Evolutionary conservation across 1,140 invertebrate genomes (phyloP).

Genomic region (Ooceraea biroi): DNA sequence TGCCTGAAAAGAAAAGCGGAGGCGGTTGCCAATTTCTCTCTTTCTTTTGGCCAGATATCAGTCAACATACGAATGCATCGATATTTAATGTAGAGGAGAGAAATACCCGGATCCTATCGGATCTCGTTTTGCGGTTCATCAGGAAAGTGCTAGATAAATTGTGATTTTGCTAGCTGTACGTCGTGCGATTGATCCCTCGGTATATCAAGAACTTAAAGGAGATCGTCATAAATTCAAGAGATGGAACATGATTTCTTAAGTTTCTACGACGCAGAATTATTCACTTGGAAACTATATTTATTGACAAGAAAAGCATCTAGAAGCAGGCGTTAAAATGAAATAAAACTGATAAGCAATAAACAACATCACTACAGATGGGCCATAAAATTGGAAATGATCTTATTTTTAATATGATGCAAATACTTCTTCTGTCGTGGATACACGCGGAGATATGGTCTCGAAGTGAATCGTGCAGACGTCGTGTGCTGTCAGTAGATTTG

Average conservation of each 20-base stretch:
- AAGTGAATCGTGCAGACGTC: no score
- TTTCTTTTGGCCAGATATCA: constrained; percentile 7
- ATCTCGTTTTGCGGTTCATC: constrained; percentile 12
- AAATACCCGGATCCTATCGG: neutral
- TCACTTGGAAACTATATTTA: no score
- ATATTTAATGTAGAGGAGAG: constrained; percentile 9
- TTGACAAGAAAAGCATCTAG: no score
- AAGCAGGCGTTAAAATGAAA: no score
- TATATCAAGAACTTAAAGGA: neutral
- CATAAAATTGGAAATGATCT: no score
- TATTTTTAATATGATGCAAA: neutral
- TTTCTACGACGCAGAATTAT: no score
- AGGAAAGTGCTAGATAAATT: constrained; percentile 5
- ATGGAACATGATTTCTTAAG: neutral
- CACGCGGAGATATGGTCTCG: no score
- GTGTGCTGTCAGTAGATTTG: no score
- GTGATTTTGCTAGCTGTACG: neutral
- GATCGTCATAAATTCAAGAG: neutral
- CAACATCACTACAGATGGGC: no score
- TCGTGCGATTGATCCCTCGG: neutral
- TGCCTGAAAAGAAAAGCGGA: no score
- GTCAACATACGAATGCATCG: neutral
- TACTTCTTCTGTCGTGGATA: no score
- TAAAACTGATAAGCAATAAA: no score
- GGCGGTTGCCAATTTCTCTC: neutral